Percentiles rank a stretch among this genome's conserved stretches.
Conservation (phyloP, 2,888 invertebrate genomes). For the Erynnis tages region DNA sequence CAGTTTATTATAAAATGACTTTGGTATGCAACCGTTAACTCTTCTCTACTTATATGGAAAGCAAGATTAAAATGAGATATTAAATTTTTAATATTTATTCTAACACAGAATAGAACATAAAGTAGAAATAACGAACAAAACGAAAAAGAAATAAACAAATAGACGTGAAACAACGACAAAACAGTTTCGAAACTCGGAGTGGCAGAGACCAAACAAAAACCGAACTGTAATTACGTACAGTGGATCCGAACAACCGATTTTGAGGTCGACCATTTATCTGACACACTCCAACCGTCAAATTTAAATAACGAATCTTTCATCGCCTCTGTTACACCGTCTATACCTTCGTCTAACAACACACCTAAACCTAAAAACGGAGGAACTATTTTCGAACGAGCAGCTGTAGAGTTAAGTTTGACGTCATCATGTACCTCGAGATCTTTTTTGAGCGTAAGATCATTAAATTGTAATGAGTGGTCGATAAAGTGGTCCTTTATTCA, state of each 20-base stretch:
- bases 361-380: conserved; percentile 35
- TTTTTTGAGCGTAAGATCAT: conserved; percentile 71
- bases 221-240: conserved; percentile 62
- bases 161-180: conserved; percentile 21
- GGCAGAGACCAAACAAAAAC: conserved; percentile 37
- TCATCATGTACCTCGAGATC: conserved; percentile 63
- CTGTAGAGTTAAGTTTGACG: conserved; percentile 36
- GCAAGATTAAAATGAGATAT: no score
- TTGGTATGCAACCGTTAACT: no score
- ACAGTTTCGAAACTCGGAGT: conserved; percentile 33
- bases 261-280: conserved; percentile 74
- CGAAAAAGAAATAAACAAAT: conserved; percentile 8
- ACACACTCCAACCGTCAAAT: conserved; percentile 71
- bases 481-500: conserved; percentile 68
- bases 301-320: conserved; percentile 72
- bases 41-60: no score
- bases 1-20: no score
- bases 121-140: not conserved
- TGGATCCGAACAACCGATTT: conserved; percentile 71
- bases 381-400: conserved; percentile 31
- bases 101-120: conserved; percentile 1
- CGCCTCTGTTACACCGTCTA: conserved; percentile 41
- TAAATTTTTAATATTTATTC: not conserved
- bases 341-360: conserved; percentile 15
- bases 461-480: conserved; percentile 78